Evolutionary conservation across 1,140 invertebrate genomes (phyloP), one percentile per base, ranked within the genome.

Genomic region (Portunus trituberculatus): DNA sequence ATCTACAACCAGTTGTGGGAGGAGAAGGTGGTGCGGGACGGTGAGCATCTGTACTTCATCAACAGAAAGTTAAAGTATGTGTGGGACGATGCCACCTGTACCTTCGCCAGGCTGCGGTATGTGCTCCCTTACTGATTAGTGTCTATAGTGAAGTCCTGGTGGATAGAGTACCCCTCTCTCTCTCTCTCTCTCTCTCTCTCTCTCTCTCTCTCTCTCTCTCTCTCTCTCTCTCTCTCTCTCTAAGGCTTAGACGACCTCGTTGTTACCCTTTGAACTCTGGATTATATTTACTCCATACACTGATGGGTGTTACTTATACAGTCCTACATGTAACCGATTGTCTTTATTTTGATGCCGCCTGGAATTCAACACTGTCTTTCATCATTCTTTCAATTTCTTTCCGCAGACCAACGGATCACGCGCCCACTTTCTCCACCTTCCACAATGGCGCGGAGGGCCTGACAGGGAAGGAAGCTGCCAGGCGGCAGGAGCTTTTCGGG

Each of bases 21-120:
- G 90, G 96, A 96, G 89, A 88, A 96, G 32, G 94, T 96, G 59
- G 93, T 93, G 46, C 48, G 90, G 25, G 94, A 95, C 46, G 87
- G 59, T 25, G 87, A 32, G 45, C 76, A 32, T 10, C 76, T 95
- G 12, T 96, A 96, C 95, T 97, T 97, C 91, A 84, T 96, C 67
- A 97, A 97, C 93, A 97, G 97, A 92, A 97, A 97, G 91, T 96
- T 97, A 31, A 97, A 97, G 96, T 97, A 97, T 82, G 94, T 97
- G 12, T 97, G 97, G 97, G 96, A 96, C n/a, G 86, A 76, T n/a
- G 96, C 96, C 20, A 95, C 96, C 10, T 84, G 94, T 14, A 96
- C 96, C 25, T 97, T 97, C 92, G 31, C 59, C 45, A 96, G 96
- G 96, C 52, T 97, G 25, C 96, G 93, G 97, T 97, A 96, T 2